These are phyloP conservation scores for Pantala flavescens DNA, from an alignment of 1,140 invertebrate species.

Conservation along the genomic window DNA sequence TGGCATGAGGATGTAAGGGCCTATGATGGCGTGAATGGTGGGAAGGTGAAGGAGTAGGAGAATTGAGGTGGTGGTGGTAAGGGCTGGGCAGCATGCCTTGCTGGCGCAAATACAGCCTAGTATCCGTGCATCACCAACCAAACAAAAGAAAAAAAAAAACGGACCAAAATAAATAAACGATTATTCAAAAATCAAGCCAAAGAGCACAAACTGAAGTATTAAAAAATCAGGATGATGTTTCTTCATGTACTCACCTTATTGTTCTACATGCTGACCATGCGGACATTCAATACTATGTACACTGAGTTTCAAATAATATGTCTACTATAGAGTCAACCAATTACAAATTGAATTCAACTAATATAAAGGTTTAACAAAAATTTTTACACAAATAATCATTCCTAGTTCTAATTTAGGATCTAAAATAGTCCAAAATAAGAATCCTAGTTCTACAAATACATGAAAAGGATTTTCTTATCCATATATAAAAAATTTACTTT, in stretches of 20 bases:
- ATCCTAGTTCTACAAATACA: no score
- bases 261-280: not conserved
- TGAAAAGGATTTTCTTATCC: no score
- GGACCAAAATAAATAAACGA: constrained; percentile 21
- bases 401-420: no score
- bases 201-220: not conserved
- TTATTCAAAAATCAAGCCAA: constrained; percentile 16
- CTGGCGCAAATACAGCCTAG: constrained; percentile 26
- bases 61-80: not conserved
- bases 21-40: not conserved
- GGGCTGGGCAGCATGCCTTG: constrained; percentile 11
- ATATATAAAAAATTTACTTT: no score
- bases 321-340: no score
- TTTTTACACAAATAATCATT: no score
- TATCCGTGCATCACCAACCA: constrained; percentile 26
- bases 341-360: no score
- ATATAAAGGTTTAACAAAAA: no score
- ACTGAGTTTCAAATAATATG: no score
- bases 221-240: not conserved
- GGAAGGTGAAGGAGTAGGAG: not conserved
- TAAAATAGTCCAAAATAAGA: no score
- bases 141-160: constrained; percentile 26
- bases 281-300: no score
- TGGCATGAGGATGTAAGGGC: not conserved
- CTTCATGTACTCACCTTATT: not conserved